phyloP scores from a whole-genome alignment of 2,888 invertebrate species.

The Tetragonisca angustula region DNA sequence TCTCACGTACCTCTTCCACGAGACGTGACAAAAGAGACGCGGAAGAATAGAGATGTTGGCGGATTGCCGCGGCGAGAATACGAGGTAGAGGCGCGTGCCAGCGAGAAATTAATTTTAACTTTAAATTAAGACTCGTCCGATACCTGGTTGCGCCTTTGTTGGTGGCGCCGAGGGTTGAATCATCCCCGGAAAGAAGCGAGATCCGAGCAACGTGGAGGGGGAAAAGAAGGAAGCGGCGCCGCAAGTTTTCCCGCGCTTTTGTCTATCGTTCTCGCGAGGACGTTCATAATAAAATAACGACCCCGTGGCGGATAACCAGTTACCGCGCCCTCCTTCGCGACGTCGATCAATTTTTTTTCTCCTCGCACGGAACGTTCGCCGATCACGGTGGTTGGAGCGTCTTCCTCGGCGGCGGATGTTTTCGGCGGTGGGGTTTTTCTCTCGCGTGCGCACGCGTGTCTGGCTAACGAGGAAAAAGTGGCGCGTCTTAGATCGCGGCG shows the following conservation, averaged over 20 bases:
- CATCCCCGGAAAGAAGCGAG: slow-evolving; percentile 60
- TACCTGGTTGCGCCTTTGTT: slow-evolving; percentile 82
- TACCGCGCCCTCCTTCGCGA: slow-evolving; percentile 32
- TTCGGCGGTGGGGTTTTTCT: neutral
- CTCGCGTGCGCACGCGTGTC: too few species aligned
- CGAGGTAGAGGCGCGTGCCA: slow-evolving; percentile 15
- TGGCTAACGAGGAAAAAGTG: slow-evolving; percentile 15
- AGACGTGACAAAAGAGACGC: neutral
- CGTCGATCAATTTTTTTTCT: slow-evolving; percentile 44
- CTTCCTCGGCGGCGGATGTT: neutral
- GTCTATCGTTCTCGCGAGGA: slow-evolving; percentile 78
- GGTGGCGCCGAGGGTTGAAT: slow-evolving; percentile 66
- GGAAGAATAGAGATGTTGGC: neutral
- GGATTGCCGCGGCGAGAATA: neutral
- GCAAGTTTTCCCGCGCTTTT: slow-evolving; percentile 81
- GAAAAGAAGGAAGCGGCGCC: slow-evolving; percentile 15
- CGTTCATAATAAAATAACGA: slow-evolving; percentile 64
- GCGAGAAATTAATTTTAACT: slow-evolving; percentile 84
- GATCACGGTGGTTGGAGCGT: too few species aligned
- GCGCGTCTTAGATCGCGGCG: neutral
- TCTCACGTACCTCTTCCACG: neutral
- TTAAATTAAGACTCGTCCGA: slow-evolving; percentile 83
- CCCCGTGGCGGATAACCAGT: slow-evolving; percentile 46
- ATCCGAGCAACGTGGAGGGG: slow-evolving; percentile 54
- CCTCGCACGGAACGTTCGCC: slow-evolving; percentile 1